Percentiles rank a stretch among this genome's conserved stretches.
phyloP scores from a whole-genome alignment of 1,140 invertebrate species.

The Gonatopus flavifemur region DNA sequence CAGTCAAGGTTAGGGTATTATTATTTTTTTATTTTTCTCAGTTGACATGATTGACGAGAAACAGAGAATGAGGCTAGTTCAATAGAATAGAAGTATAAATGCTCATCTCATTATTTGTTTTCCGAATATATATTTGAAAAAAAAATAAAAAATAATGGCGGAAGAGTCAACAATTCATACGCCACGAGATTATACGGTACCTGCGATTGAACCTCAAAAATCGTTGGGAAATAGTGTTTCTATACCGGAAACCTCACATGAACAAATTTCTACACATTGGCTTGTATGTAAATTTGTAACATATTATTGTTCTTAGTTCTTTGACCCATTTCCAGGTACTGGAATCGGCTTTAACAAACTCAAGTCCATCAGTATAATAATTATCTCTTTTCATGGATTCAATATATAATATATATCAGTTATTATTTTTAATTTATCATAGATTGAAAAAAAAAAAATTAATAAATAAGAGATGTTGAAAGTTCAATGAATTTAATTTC shows the following conservation, averaged over 20 bases:
- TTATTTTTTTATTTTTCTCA: too few relatives aligned
- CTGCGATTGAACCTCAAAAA: constrained; percentile 39
- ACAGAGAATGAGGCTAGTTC: too few relatives aligned
- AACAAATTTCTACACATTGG: constrained; percentile 32
- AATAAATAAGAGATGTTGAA: not conserved
- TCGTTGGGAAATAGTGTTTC: constrained; percentile 37
- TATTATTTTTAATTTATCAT: not conserved
- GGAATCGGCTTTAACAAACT: not conserved
- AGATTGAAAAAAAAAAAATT: not conserved
- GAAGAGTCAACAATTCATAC: constrained; percentile 15
- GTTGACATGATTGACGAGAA: too few relatives aligned
- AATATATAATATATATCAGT: not conserved
- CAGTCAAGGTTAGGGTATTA: too few relatives aligned
- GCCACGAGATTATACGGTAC: constrained; percentile 37
- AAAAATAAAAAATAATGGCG: constrained; percentile 26
- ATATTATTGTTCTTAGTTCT: too few relatives aligned
- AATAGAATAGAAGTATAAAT: too few relatives aligned
- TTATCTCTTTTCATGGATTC: not conserved
- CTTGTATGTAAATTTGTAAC: constrained; percentile 26
- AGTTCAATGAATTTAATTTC: not conserved
- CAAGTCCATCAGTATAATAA: not conserved
- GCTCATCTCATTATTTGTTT: too few relatives aligned
- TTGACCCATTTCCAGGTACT: too few relatives aligned
- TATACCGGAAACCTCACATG: constrained; percentile 19
- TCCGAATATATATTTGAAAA: too few relatives aligned